Evolutionary conservation across 2,113 vertebrate species (phyloP).

Genomic region (Corydoras sp.): DNA sequence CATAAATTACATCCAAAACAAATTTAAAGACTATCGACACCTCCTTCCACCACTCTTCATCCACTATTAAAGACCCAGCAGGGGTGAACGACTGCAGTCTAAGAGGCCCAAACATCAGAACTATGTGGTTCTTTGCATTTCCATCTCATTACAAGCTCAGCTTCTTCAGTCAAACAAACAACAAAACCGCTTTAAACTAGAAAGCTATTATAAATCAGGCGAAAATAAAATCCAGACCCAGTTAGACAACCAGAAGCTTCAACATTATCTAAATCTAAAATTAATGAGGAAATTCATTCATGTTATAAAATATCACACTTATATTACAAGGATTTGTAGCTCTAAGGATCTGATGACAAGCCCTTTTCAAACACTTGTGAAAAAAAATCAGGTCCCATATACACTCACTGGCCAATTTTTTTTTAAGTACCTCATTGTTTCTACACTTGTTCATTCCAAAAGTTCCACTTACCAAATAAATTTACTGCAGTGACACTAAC

Average conservation of each 20-base stretch:
- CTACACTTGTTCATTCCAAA: too few relatives aligned
- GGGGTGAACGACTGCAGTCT: conserved; percentile 39
- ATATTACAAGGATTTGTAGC: not conserved
- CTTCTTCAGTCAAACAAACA: conserved; percentile 41
- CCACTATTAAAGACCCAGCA: not conserved
- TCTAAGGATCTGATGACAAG: not conserved
- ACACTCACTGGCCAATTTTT: too few relatives aligned
- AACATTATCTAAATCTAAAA: conserved; percentile 38
- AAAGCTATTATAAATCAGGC: conserved; percentile 43
- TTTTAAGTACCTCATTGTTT: too few relatives aligned
- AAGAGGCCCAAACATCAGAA: conserved; percentile 25
- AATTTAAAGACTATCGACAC: conserved; percentile 51
- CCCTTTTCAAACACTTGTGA: too few relatives aligned
- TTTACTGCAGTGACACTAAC: too few relatives aligned
- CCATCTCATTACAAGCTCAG: conserved; percentile 46
- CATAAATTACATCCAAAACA: conserved; percentile 34
- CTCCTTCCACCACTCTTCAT: conserved; percentile 20
- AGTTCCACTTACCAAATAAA: too few relatives aligned
- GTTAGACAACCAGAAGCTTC: conserved; percentile 17
- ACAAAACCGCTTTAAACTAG: conserved; percentile 38
- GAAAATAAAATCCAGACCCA: conserved; percentile 45
- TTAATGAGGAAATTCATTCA: conserved; percentile 2
- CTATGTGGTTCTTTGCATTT: conserved; percentile 37
- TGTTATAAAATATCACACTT: conserved; percentile 4
- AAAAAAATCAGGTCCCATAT: too few relatives aligned